These are phyloP conservation scores for Muscidifurax raptorellus DNA, from an alignment of 1,140 invertebrate genomes.

Conservation along the genomic window DNA sequence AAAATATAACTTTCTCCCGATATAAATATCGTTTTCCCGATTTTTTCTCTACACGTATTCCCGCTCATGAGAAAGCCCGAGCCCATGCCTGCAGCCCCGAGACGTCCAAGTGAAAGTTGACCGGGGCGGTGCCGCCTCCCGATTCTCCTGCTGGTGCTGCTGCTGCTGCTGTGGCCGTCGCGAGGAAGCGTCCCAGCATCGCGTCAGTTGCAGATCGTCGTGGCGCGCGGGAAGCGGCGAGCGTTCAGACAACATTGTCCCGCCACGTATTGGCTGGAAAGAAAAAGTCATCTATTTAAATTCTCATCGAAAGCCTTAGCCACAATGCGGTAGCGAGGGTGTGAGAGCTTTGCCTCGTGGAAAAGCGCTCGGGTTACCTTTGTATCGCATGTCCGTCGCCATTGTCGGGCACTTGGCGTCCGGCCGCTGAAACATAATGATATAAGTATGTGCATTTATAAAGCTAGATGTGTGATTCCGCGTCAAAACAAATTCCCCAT, in stretches of 20 bases:
- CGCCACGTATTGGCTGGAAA: constrained; percentile 74
- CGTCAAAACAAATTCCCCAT: too few relatives aligned
- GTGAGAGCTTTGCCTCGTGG: neutral
- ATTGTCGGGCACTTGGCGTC: constrained; percentile 81
- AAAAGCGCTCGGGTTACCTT: constrained; percentile 72
- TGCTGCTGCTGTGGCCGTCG: neutral
- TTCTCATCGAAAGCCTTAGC: constrained; percentile 59
- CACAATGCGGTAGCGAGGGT: neutral
- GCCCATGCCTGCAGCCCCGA: neutral
- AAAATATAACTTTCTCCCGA: constrained; percentile 45
- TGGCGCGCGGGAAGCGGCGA: neutral
- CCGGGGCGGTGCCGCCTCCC: neutral
- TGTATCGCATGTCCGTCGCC: constrained; percentile 84
- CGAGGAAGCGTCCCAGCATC: neutral
- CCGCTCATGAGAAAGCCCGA: neutral
- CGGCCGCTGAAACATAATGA: constrained; percentile 75
- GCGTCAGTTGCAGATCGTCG: neutral
- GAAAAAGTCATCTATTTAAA: constrained; percentile 69
- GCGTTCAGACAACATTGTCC: constrained; percentile 68
- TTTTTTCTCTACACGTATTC: neutral
- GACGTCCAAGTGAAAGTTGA: too few relatives aligned
- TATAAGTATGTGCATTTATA: neutral
- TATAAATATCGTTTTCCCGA: too few relatives aligned
- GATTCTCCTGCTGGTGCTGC: neutral
- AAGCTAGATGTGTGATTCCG: too few relatives aligned